These are phyloP conservation scores for Tillus elongatus DNA, from an alignment of 2,888 invertebrate species.

Conservation along the genomic window DNA sequence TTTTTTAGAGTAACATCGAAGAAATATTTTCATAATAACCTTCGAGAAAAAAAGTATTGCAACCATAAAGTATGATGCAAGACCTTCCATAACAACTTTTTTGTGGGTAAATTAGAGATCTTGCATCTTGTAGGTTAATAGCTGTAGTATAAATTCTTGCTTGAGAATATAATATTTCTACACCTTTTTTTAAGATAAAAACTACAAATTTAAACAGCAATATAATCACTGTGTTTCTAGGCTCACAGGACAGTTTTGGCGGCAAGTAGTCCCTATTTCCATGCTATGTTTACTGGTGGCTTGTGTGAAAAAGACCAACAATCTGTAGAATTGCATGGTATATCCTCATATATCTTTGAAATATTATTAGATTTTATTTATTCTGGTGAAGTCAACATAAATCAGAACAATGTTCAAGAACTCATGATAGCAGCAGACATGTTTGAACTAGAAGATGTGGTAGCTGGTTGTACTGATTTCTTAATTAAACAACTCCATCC, in stretches of 20 bases:
- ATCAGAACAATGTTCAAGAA: constrained; percentile 78
- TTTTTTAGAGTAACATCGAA: too few relatives aligned
- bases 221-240: constrained; percentile 40
- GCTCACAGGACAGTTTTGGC: constrained; percentile 81
- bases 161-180: too few relatives aligned
- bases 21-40: too few relatives aligned
- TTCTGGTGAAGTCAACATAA: constrained; percentile 56
- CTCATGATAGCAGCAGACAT: constrained; percentile 84
- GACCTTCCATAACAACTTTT: too few relatives aligned
- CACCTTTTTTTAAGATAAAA: too few relatives aligned
- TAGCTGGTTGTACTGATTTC: constrained; percentile 76
- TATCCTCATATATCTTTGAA: constrained; percentile 66
- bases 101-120: too few relatives aligned
- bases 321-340: constrained; percentile 69
- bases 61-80: too few relatives aligned
- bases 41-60: too few relatives aligned
- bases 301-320: constrained; percentile 74
- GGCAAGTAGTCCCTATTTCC: constrained; percentile 85
- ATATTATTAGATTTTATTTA: constrained; percentile 81
- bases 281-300: constrained; percentile 86
- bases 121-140: too few relatives aligned
- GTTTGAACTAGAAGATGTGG: constrained; percentile 76
- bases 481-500: constrained; percentile 76
- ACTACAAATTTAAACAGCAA: neutral
- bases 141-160: too few relatives aligned